Conservation (phyloP, 2,888 invertebrate species). For the Lomographa bimaculata region DNA sequence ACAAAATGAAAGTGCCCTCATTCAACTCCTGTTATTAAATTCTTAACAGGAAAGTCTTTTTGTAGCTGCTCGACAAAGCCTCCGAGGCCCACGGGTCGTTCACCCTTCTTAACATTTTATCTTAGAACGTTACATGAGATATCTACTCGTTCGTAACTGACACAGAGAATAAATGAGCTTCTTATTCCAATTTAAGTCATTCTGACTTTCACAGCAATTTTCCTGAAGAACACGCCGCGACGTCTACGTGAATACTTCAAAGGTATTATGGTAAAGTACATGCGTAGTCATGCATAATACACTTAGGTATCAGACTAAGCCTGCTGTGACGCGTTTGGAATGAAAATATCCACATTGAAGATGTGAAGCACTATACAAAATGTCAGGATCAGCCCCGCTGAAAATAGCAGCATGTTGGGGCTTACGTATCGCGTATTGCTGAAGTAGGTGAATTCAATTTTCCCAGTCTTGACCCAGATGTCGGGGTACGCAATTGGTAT, state of each 20-base stretch:
- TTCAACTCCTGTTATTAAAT: slow-evolving; percentile 11
- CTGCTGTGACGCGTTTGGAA: slow-evolving; percentile 11
- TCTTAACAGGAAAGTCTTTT: slow-evolving; percentile 14
- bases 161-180: slow-evolving; percentile 19
- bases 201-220: slow-evolving; percentile 24
- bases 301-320: slow-evolving; percentile 12
- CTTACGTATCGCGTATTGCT: slow-evolving; percentile 9
- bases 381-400: slow-evolving; percentile 11
- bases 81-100: slow-evolving; percentile 9
- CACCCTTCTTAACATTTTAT: slow-evolving; percentile 16
- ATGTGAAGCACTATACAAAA: slow-evolving; percentile 8
- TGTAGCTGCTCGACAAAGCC: slow-evolving; percentile 5
- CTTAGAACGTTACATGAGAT: slow-evolving; percentile 15
- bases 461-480: slow-evolving; percentile 18
- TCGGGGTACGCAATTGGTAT: slow-evolving; percentile 6
- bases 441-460: slow-evolving; percentile 18
- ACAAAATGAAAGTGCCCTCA: slow-evolving; percentile 18
- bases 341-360: slow-evolving; percentile 10
- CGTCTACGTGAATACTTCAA: slow-evolving; percentile 19
- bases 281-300: slow-evolving; percentile 23
- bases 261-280: slow-evolving; percentile 18
- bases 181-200: slow-evolving; percentile 28
- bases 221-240: slow-evolving; percentile 8
- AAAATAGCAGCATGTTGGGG: slow-evolving; percentile 10
- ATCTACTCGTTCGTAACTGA: slow-evolving; percentile 19